Conservation (phyloP, 2,797 vertebrate species). For the Catamblyrhynchus diadema region DNA sequence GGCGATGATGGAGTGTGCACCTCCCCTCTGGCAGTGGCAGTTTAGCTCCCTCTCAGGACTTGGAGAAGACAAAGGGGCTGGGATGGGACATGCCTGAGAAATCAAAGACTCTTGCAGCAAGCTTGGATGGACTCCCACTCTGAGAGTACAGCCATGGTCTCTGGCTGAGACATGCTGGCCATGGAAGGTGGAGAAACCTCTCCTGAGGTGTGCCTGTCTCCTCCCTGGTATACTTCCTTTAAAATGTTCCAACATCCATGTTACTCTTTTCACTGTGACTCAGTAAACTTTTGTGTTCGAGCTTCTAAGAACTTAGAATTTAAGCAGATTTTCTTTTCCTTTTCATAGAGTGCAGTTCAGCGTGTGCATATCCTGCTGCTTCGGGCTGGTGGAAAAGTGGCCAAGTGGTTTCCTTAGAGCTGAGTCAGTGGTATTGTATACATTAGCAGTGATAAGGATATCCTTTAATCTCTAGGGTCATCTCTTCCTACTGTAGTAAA, state of each 20-base stretch:
- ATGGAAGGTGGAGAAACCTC: accelerated
- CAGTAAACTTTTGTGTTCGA: neutral
- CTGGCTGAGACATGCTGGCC: accelerated
- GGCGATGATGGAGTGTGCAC: accelerated
- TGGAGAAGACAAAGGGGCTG: neutral
- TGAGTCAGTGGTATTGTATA: slow-evolving; percentile 45
- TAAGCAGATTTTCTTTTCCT: neutral
- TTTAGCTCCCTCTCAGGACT: neutral
- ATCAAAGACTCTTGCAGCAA: neutral
- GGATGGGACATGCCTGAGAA: neutral
- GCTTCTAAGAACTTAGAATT: neutral
- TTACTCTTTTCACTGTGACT: neutral
- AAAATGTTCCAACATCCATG: neutral
- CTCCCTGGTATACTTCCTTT: neutral
- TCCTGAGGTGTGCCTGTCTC: accelerated
- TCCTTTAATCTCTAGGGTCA: slow-evolving; percentile 62
- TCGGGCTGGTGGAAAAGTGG: neutral
- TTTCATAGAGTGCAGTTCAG: neutral
- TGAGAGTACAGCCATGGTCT: accelerated
- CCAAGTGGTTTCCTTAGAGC: neutral
- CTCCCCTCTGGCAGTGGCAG: accelerated
- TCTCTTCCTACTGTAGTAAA: slow-evolving; percentile 64
- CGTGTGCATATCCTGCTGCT: neutral
- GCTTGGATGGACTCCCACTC: neutral
- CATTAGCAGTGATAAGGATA: slow-evolving; percentile 37